phyloP scores from a whole-genome alignment of 2,113 vertebrate genomes.

The Mirza zaza region DNA sequence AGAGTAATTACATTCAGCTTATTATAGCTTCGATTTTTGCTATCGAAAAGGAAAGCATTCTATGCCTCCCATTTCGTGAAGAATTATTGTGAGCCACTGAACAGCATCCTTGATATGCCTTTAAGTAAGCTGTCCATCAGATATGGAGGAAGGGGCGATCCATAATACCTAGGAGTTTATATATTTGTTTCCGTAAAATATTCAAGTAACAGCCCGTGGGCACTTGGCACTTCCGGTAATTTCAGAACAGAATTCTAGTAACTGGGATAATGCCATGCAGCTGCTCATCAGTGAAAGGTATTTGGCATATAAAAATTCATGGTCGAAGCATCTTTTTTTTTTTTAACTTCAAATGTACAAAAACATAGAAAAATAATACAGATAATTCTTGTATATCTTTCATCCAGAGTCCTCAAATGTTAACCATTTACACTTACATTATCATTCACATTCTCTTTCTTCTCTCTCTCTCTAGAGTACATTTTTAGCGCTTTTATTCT shows the following conservation, averaged over 20 bases:
- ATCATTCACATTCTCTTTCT: neutral
- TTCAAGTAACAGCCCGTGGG: neutral
- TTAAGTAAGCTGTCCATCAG: neutral
- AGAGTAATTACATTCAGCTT: slow-evolving; percentile 29
- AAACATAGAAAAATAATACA: neutral
- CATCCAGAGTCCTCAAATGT: neutral
- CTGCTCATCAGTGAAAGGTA: neutral
- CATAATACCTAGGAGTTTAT: neutral
- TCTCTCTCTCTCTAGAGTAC: neutral
- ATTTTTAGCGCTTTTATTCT: neutral
- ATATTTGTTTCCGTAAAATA: slow-evolving; percentile 27
- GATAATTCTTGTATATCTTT: neutral
- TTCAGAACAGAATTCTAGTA: slow-evolving; percentile 3
- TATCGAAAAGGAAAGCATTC: slow-evolving; percentile 18
- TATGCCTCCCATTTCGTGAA: neutral
- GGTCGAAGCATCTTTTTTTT: neutral
- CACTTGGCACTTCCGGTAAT: neutral
- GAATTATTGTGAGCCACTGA: neutral
- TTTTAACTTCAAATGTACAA: neutral
- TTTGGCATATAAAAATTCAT: neutral
- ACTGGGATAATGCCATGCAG: neutral
- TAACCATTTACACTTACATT: neutral
- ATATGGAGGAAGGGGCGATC: neutral
- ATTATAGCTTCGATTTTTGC: slow-evolving; percentile 2
- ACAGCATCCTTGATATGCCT: neutral